Evolutionary conservation across 2,888 invertebrate species (phyloP).

Genomic region (Xylocampa areola): DNA sequence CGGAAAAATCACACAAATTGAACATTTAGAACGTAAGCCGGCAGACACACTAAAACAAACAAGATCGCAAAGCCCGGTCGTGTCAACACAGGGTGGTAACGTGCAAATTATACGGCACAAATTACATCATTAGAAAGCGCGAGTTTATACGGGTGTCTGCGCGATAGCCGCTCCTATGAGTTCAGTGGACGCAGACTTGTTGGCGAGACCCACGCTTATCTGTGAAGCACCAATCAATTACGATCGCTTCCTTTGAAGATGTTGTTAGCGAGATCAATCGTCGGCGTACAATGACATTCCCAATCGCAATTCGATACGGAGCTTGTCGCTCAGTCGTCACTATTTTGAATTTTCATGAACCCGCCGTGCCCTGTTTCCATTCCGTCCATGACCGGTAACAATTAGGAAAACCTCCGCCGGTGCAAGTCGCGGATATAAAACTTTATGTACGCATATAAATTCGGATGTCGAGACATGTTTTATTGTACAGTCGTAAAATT

Average conservation of each 20-base stretch:
- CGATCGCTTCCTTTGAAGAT: slow-evolving; percentile 20
- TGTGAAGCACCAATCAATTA: slow-evolving; percentile 32
- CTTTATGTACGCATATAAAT: slow-evolving; percentile 90
- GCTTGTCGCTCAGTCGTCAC: slow-evolving; percentile 67
- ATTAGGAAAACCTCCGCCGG: slow-evolving; percentile 84
- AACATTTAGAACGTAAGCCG: slow-evolving; percentile 56
- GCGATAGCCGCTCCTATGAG: slow-evolving; percentile 50
- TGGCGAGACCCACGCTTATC: slow-evolving; percentile 26
- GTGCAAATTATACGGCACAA: slow-evolving; percentile 81
- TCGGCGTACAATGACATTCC: slow-evolving; percentile 55
- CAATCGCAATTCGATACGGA: slow-evolving; percentile 65
- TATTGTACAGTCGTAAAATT: slow-evolving; percentile 88
- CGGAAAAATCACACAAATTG: slow-evolving; percentile 64
- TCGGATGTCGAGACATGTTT: slow-evolving; percentile 89
- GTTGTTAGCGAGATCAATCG: slow-evolving; percentile 58
- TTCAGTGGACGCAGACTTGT: slow-evolving; percentile 34
- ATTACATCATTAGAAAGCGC: slow-evolving; percentile 80
- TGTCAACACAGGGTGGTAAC: slow-evolving; percentile 72
- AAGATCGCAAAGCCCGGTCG: slow-evolving; percentile 56
- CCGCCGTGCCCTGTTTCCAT: slow-evolving; percentile 65
- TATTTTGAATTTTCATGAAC: slow-evolving; percentile 72
- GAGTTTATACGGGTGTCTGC: slow-evolving; percentile 68
- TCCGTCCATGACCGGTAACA: slow-evolving; percentile 86
- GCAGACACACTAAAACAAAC: slow-evolving; percentile 65
- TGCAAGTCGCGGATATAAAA: slow-evolving; percentile 89